Evolutionary conservation across 2,113 vertebrate genomes (phyloP).

Genomic region (Otolemur garnettii): DNA sequence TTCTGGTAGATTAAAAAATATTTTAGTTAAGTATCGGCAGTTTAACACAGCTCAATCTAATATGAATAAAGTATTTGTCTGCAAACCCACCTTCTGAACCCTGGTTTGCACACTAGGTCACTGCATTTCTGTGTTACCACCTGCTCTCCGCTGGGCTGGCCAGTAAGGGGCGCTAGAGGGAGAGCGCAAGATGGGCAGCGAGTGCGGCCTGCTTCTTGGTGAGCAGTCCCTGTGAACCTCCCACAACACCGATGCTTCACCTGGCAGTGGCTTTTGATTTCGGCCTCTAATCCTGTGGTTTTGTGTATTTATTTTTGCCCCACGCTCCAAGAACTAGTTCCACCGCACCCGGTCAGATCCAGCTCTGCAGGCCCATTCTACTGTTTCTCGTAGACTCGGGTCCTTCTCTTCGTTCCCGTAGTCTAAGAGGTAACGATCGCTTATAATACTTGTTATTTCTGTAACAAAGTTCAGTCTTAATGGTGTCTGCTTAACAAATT

Average conservation of each 20-base stretch:
- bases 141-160: not conserved
- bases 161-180: not conserved
- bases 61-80: not conserved
- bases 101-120: not conserved
- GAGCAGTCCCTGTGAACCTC: not conserved
- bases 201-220: not conserved
- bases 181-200: not conserved
- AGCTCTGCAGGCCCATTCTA: not conserved
- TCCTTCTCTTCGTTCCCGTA: not conserved
- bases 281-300: not conserved
- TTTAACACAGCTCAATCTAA: not conserved
- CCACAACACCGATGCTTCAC: not conserved
- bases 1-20: constrained; percentile 1
- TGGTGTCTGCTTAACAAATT: constrained; percentile 2
- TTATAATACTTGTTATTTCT: constrained; percentile 25
- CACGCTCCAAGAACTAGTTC: not conserved
- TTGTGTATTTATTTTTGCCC: not conserved
- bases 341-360: not conserved
- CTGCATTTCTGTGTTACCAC: not conserved
- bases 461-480: not conserved
- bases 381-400: not conserved
- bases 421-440: not conserved
- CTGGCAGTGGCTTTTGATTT: not conserved
- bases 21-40: not conserved
- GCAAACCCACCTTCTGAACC: not conserved